Evolutionary conservation across 2,797 vertebrate species (phyloP).

Genomic region (Meriones psammophilus): DNA sequence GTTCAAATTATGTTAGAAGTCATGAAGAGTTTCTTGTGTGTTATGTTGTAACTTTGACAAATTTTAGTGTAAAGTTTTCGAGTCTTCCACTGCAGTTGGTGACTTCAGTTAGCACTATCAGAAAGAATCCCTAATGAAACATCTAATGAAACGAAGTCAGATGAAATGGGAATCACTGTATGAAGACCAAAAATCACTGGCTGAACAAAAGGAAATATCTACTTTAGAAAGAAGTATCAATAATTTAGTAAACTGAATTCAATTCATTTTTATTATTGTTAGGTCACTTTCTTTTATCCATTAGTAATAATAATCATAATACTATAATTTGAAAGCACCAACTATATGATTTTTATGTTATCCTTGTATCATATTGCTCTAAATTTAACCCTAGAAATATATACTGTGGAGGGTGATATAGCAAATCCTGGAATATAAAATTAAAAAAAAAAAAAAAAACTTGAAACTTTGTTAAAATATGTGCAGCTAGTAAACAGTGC

Average conservation of each 20-base stretch:
- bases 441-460: background rate
- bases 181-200: background rate
- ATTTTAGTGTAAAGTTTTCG: conserved; percentile 43
- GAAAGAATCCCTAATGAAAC: background rate
- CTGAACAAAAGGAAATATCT: background rate
- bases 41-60: conserved; percentile 20
- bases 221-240: conserved; percentile 8
- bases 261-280: background rate
- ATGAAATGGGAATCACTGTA: background rate
- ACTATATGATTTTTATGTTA: background rate
- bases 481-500: background rate
- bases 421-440: background rate
- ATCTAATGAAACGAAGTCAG: conserved; percentile 5
- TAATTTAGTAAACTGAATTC: background rate
- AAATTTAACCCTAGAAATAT: background rate
- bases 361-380: background rate
- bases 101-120: conserved; percentile 15
- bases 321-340: background rate
- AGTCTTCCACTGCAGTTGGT: background rate
- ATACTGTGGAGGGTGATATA: background rate
- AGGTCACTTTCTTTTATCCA: background rate
- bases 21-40: background rate
- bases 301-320: conserved; percentile 3
- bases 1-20: background rate
- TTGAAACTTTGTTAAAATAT: conserved; percentile 20